Evolutionary conservation across 1,140 invertebrate genomes (phyloP), one percentile per base, ranked within the genome.

Genomic region (Cheumatopsyche charites): DNA sequence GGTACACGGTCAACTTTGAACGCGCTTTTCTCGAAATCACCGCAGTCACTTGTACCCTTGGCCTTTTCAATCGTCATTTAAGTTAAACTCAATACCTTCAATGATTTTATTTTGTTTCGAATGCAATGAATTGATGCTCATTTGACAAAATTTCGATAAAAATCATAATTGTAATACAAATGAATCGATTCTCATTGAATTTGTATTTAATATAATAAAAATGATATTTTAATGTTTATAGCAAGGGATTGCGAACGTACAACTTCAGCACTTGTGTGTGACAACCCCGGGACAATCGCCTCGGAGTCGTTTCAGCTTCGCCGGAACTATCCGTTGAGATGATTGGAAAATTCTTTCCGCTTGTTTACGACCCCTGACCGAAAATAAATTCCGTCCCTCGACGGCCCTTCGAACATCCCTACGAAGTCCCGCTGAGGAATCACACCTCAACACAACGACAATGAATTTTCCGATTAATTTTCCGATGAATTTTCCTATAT

Each of bases 271-370:
- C 43, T 47, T 47, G 42, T 66, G 13, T 47, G 29, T 63, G 42
- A 49, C 65, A 67, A 26, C 42, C 43, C 42, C 19, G 43, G 67
- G 70, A 72, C 70, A 72, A 62, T 49, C 42, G 17, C 61, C 62
- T 62, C 25, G 19, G 12, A n/a, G 62, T 41, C 9, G 45, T 58
- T 67, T 41, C 49, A 13, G 17, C 70, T 9, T 36, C 47, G n/a
- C 70, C 70, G 70, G 62, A 67, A 72, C 62, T 66, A 72, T 66
- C 62, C 26, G 15, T 58, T n/a, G 58, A 49, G 29, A 71, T 71
- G 73, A 74, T 74, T 74, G 73, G 70, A 74, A 74, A 74, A 75
- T 75, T 75, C 73, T 75, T 72, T 72, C 70, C 63, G 73, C 68
- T 49, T 67, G 69, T 75, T 69, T 75, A 67, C 66, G 29, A 55